Evolutionary conservation across 2,797 vertebrate genomes (phyloP), one percentile per base, ranked within the genome.

Genomic region (Micrastur ruficollis): DNA sequence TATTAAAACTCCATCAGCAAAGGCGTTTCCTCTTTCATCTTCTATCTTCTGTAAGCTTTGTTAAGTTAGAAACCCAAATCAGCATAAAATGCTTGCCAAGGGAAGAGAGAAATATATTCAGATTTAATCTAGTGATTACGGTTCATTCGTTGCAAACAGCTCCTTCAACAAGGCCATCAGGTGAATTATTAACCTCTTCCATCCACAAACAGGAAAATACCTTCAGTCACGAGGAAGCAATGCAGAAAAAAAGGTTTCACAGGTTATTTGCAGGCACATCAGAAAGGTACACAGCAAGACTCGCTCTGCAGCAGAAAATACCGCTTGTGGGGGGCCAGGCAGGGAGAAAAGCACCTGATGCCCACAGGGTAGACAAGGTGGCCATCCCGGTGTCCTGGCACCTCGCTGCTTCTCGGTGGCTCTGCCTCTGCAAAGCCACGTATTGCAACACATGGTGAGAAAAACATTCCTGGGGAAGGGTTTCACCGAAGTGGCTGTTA

Each of bases 151-250:
- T 84, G 59, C 71, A 88, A 96, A 86, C 72, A 95, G 68, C 90
- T 87, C 86, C 87, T 92, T 90, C 92, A 83, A 81, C 78, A 80
- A 94, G 63, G 80, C 87, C 82, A 70, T 71, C 72, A 91, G 83
- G 95, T 95, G 89, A 94, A 96, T 95, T 75, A 96, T 96, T 97
- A 97, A 97, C 91, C 55, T 94, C 66, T 94, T 91, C 73, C 85
- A 86, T 23, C 93, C 59, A 91, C 90, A 88, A 83, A 81, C 11
- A 88, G 82, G 83, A 83, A 95, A 96, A 96, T 66, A 87, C 27
- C 46, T 91, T 75, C 81, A 78, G 63, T 80, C 83, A 71, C n/a
- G 3, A 80, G 86, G 82, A 91, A 89, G 47, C 61, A 56, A 46
- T 5, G 47, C 40, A 42, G 29, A 52, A 56, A 56, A 73, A 68